Conservation (phyloP, 2,113 vertebrate genomes). For the Melanostigma gelatinosum region DNA sequence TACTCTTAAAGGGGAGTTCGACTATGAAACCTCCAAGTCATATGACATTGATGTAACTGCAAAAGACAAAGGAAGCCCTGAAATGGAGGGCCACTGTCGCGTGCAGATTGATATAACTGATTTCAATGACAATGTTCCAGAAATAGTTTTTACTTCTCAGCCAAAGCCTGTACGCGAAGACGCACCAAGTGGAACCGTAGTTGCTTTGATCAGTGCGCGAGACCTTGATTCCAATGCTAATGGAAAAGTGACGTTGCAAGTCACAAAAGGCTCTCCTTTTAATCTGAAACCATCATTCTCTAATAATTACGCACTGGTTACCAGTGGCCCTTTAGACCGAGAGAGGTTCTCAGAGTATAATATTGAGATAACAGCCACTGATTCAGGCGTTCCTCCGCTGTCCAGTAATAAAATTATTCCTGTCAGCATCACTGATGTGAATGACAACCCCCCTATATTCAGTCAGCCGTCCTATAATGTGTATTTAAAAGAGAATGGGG, state of each 20-base stretch:
- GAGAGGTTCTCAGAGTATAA: conserved; percentile 81
- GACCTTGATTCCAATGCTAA: conserved; percentile 78
- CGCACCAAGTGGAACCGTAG: conserved; percentile 72
- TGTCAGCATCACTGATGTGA: conserved; percentile 89
- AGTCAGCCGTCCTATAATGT: conserved; percentile 86
- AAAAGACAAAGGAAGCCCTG: conserved; percentile 86
- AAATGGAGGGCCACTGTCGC: conserved; percentile 84
- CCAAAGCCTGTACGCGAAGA: conserved; percentile 76
- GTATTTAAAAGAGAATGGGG: conserved; percentile 88
- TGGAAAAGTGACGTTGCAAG: conserved; percentile 74
- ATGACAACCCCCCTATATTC: conserved; percentile 88
- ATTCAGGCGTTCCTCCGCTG: conserved; percentile 85
- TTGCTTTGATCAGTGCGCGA: conserved; percentile 73
- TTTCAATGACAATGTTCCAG: conserved; percentile 86
- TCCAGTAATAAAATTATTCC: conserved; percentile 79
- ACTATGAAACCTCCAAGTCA: conserved; percentile 83
- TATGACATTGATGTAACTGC: conserved; percentile 85
- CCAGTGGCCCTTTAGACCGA: conserved; percentile 82
- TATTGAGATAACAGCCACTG: conserved; percentile 84
- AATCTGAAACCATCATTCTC: conserved; percentile 84
- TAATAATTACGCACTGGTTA: conserved; percentile 92
- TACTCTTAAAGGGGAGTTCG: conserved; percentile 77
- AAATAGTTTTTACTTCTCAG: conserved; percentile 82
- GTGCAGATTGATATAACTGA: conserved; percentile 84
- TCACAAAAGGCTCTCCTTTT: conserved; percentile 85